Evolutionary conservation across 92 coral and sea anemone species (phyloP), one percentile per base, ranked within the genome.

Genomic region (Meandrina meandrites): DNA sequence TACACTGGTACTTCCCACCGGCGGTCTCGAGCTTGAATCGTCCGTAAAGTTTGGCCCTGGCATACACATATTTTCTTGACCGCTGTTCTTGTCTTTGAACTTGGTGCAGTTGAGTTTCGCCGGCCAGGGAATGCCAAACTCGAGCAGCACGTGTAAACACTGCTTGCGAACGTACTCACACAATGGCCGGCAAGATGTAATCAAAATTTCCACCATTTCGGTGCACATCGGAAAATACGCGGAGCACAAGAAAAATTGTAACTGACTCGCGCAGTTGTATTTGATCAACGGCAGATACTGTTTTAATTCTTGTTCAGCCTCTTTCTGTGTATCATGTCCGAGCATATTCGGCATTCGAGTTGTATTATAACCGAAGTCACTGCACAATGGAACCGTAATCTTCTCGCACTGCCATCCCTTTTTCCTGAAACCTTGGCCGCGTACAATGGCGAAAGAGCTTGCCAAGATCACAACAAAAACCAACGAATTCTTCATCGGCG

Each of bases 211-310:
- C 13, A 96, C 87, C 83, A 92, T 91, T 3, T 94, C 91, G 0
- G 96, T 92, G 60, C 99, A 97, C 96, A 97, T 89, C 16, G 99
- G 99, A 53, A 95, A 96, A 79, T 95, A 95, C 67, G 96, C 94
- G 47, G 99, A 97, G 69, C 99, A 97, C 48, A 97, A 88, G 84
- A 97, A 97, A 88, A 97, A 95, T 73, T 88, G 88, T 90, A 95
- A 73, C 64, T 96, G 98, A 19, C 91, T 86, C 8, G 98, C 98
- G 58, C 99, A 97, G 58, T 91, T 91, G 86, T 83, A 88, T 13
- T 80, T 80, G 53, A 97, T 92, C 76, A 97, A 92, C 37, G 94
- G 94, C 15, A 72, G 83, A 67, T 93, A 93, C 73, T 91, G 94
- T 60, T 48, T 40, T 13, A 97, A 88, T 75, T 92, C 90, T 10